Conservation (phyloP, 2,113 vertebrate genomes). For the Bubo bubo region DNA sequence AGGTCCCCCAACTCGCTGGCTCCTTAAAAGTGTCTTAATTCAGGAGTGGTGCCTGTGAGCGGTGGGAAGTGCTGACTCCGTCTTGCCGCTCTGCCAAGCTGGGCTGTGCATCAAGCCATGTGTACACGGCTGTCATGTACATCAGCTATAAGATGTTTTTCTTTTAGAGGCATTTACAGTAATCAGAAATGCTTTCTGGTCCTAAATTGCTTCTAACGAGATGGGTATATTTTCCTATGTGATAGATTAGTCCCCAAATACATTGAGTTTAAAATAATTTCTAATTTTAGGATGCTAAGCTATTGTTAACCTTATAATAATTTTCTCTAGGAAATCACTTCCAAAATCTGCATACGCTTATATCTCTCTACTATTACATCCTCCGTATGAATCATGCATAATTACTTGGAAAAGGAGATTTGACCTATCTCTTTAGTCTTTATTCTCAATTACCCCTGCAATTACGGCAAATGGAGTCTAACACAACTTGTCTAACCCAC, state of each 20-base stretch:
- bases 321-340: background rate
- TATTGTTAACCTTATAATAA: background rate
- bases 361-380: background rate
- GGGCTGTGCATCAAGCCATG: accelerated
- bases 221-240: background rate
- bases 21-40: background rate
- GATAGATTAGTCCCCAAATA: background rate
- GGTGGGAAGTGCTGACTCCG: background rate
- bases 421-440: background rate
- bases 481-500: background rate
- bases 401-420: background rate
- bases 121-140: background rate
- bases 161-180: background rate
- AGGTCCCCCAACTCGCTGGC: background rate
- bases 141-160: background rate
- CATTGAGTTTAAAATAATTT: background rate
- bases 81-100: background rate
- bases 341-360: background rate
- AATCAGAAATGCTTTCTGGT: background rate
- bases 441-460: background rate
- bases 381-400: background rate
- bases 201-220: background rate
- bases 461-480: background rate
- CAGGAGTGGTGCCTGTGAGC: background rate
- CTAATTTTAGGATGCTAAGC: background rate